Conservation (phyloP, 2,113 vertebrate species). For the Eulemur rufifrons region DNA sequence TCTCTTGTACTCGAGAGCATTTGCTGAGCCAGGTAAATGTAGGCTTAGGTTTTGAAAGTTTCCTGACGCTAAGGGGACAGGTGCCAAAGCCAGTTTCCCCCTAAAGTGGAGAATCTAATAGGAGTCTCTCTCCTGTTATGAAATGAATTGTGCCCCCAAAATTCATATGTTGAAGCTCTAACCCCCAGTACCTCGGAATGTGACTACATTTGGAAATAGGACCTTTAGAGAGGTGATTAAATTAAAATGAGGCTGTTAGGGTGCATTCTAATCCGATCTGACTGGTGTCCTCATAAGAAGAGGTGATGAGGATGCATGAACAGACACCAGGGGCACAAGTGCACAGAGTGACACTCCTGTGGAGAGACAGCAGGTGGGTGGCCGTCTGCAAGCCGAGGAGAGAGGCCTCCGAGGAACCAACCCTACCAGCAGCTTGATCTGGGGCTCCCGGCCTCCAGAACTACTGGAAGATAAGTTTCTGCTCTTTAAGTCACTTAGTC, state of each 20-base stretch:
- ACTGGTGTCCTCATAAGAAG: neutral
- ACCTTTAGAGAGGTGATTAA: neutral
- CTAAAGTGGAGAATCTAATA: neutral
- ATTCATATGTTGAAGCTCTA: neutral
- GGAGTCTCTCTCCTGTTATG: neutral
- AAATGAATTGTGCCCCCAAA: neutral
- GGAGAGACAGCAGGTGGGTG: neutral
- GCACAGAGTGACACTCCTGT: fast-evolving
- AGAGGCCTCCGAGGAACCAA: neutral
- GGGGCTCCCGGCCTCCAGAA: neutral
- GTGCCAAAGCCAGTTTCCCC: neutral
- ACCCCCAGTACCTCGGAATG: neutral
- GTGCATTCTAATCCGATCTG: neutral
- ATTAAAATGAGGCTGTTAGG: neutral
- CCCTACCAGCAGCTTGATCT: neutral
- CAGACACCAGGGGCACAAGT: neutral
- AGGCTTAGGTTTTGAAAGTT: neutral
- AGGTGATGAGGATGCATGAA: neutral
- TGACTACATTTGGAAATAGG: neutral
- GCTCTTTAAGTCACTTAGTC: neutral
- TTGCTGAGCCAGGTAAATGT: neutral
- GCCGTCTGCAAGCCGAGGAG: neutral
- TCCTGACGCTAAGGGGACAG: neutral
- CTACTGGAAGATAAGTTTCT: neutral
- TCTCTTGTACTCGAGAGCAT: neutral